These are phyloP conservation scores for Gephyroberyx darwinii DNA, from an alignment of 2,797 vertebrate genomes.

Conservation along the genomic window DNA sequence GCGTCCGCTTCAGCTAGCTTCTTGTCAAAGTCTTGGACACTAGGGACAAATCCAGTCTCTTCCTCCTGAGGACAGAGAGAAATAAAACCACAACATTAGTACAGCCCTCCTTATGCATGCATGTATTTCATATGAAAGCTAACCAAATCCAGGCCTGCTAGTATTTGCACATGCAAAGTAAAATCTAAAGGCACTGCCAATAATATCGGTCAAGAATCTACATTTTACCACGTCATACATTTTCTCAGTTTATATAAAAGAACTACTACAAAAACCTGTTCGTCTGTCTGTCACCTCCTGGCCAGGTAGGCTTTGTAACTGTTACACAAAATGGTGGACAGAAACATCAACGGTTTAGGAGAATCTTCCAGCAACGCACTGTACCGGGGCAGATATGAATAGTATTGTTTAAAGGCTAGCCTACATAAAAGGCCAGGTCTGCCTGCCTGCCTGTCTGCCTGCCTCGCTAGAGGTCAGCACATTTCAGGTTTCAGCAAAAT, in stretches of 20 bases:
- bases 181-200: constrained; percentile 22
- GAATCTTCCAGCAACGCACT: constrained; percentile 73
- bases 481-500: constrained; percentile 56
- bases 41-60: constrained; percentile 95
- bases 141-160: neutral
- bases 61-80: constrained; percentile 85
- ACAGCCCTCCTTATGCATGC: constrained; percentile 1
- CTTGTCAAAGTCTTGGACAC: constrained; percentile 98
- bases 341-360: constrained; percentile 66
- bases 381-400: constrained; percentile 57
- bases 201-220: constrained; percentile 6
- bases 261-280: constrained; percentile 1
- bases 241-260: no score
- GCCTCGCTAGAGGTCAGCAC: constrained; percentile 29
- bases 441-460: constrained; percentile 49
- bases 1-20: constrained; percentile 98
- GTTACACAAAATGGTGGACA: constrained; percentile 53
- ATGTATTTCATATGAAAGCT: neutral
- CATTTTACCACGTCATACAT: neutral
- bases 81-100: constrained; percentile 40
- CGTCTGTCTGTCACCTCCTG: constrained; percentile 29
- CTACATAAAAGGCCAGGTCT: constrained; percentile 63
- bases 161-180: constrained; percentile 53
- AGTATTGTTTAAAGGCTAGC: constrained; percentile 62
- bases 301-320: constrained; percentile 50